These are phyloP conservation scores for Magallana angulata DNA, from an alignment of 1,140 invertebrate species.

Conservation along the genomic window DNA sequence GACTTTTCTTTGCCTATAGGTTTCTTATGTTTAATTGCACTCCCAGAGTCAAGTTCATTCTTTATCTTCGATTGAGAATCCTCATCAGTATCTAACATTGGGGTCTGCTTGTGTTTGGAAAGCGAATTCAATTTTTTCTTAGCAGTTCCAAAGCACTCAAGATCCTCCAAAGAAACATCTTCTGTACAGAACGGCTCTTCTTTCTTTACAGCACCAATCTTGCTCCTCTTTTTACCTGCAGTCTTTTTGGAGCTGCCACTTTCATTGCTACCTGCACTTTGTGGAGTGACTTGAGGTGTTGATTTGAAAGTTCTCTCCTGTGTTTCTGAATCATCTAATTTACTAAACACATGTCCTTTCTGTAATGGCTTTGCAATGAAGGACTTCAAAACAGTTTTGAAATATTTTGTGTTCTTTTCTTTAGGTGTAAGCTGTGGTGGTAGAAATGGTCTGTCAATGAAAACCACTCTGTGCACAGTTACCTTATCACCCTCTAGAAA, in stretches of 20 bases:
- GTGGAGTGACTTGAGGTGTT: not conserved
- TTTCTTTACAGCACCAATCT: not conserved
- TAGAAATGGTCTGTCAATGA: slow-evolving; percentile 62
- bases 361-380: slow-evolving; percentile 38
- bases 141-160: slow-evolving; percentile 18
- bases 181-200: not conserved
- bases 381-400: slow-evolving; percentile 54
- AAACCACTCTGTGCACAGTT: slow-evolving; percentile 56
- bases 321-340: not conserved
- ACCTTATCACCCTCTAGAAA: slow-evolving; percentile 57
- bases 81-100: not conserved
- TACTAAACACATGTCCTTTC: slow-evolving; percentile 38
- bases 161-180: not conserved
- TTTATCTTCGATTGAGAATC: slow-evolving; percentile 10
- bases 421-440: slow-evolving; percentile 52
- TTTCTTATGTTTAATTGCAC: not conserved
- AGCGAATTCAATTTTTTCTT: not conserved
- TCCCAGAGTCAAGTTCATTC: slow-evolving; percentile 2
- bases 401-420: slow-evolving; percentile 60
- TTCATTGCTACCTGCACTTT: not conserved
- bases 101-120: not conserved
- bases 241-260: not conserved
- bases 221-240: not conserved
- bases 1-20: not conserved
- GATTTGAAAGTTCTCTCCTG: not conserved